A percentile compares a stretch with the other conserved stretches of the same genome.
Evolutionary conservation across 1,140 invertebrate genomes (phyloP).

Genomic region (Latrodectus geometricus): DNA sequence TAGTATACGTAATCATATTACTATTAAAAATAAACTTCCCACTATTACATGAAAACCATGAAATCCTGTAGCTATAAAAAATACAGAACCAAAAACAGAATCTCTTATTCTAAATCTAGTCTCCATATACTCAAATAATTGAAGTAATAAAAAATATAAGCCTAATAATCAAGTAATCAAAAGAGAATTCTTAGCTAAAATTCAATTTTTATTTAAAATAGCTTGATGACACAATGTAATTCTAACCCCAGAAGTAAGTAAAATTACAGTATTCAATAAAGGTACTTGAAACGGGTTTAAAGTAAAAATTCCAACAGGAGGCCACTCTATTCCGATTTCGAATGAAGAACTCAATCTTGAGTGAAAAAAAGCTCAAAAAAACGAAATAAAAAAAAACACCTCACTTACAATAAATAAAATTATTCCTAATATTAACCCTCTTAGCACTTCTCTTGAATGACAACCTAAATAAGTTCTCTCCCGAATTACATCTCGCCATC

Average conservation of each 20-base stretch:
- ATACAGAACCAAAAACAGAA: slow-evolving; percentile 76
- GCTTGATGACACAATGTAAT: slow-evolving; percentile 74
- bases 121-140: slow-evolving; percentile 69
- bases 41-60: slow-evolving; percentile 80
- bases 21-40: slow-evolving; percentile 75
- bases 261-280: slow-evolving; percentile 76
- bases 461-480: slow-evolving; percentile 71
- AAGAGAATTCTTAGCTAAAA: slow-evolving; percentile 69
- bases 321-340: slow-evolving; percentile 75
- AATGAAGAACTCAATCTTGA: slow-evolving; percentile 74
- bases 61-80: slow-evolving; percentile 80
- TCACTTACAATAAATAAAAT: slow-evolving; percentile 77
- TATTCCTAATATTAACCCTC: slow-evolving; percentile 74
- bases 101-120: slow-evolving; percentile 74
- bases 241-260: slow-evolving; percentile 73
- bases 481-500: slow-evolving; percentile 73
- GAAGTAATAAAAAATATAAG: slow-evolving; percentile 71
- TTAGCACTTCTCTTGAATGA: slow-evolving; percentile 68
- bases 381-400: slow-evolving; percentile 75
- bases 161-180: slow-evolving; percentile 73
- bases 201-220: slow-evolving; percentile 72
- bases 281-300: slow-evolving; percentile 77
- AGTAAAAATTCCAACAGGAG: slow-evolving; percentile 72
- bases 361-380: slow-evolving; percentile 79
- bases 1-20: slow-evolving; percentile 72